A percentile compares a stretch with the other conserved stretches of the same genome.
Evolutionary conservation across 2,888 invertebrate species (phyloP).

Genomic region (Sepiola atlantica): DNA sequence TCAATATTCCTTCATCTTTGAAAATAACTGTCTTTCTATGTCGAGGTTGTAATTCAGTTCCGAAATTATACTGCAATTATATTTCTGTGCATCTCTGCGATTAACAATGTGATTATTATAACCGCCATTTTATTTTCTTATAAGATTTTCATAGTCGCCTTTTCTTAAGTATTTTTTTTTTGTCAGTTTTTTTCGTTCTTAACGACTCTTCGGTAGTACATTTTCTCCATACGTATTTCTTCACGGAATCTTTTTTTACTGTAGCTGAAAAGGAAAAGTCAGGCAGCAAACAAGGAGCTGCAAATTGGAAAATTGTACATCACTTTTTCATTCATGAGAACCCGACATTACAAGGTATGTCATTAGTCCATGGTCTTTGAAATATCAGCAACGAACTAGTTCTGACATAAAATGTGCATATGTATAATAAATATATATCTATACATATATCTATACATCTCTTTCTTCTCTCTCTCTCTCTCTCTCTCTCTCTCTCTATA

Average conservation of each 20-base stretch:
- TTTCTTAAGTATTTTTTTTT: not conserved
- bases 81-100: not conserved
- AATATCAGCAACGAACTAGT: not conserved
- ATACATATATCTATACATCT: too few species aligned
- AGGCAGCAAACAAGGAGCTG: not conserved
- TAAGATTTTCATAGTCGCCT: not conserved
- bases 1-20: too few species aligned
- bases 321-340: not conserved
- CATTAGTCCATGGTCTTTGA: not conserved
- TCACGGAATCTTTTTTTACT: not conserved
- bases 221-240: not conserved
- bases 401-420: not conserved
- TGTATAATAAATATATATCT: too few species aligned
- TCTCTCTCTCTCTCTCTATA: too few species aligned
- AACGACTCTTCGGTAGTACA: not conserved
- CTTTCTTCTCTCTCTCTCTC: too few species aligned
- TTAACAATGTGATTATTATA: not conserved
- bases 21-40: not conserved
- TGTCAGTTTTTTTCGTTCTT: not conserved
- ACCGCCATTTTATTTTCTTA: not conserved
- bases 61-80: not conserved
- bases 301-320: not conserved
- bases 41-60: too few species aligned
- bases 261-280: too few species aligned
- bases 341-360: not conserved